Evolutionary conservation across 64 coral and sea anemone genomes (phyloP).

Genomic region (Actinia equina): DNA sequence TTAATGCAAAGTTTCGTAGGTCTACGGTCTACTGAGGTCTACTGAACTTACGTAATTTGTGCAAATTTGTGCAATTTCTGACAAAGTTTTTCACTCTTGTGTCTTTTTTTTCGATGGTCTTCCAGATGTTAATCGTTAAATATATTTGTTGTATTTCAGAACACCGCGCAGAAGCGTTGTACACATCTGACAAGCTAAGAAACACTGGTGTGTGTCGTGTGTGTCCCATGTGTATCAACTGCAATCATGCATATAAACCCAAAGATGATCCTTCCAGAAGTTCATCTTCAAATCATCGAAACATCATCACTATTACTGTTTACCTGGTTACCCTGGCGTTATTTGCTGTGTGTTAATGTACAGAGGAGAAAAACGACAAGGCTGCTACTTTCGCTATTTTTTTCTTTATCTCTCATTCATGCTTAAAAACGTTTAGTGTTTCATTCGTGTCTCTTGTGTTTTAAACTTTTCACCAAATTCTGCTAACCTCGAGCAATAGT

Average conservation of each 20-base stretch:
- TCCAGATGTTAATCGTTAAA: not conserved
- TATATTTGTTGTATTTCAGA: not conserved
- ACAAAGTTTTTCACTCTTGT: too few relatives aligned
- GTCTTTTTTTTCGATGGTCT: not conserved
- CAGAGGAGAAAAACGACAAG: too few relatives aligned
- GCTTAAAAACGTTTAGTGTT: too few relatives aligned
- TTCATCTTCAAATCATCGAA: not conserved
- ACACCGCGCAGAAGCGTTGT: constrained; percentile 6
- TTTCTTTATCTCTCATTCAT: too few relatives aligned
- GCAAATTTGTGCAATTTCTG: too few relatives aligned
- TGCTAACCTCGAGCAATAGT: too few relatives aligned
- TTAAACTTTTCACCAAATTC: too few relatives aligned
- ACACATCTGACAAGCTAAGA: constrained; percentile 7
- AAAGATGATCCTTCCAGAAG: not conserved
- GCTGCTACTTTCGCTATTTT: too few relatives aligned
- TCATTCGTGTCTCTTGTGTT: too few relatives aligned
- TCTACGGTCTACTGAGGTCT: too few relatives aligned
- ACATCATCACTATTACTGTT: not conserved
- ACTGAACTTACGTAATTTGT: too few relatives aligned
- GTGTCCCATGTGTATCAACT: constrained; percentile 11
- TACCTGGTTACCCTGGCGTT: not conserved
- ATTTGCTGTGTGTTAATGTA: not conserved
- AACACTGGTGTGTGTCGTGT: constrained; percentile 7
- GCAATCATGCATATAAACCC: not conserved
- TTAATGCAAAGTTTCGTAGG: too few relatives aligned